These are phyloP conservation scores for Drosophila bifasciata DNA, from an alignment of 1,140 invertebrate species.

Conservation along the genomic window DNA sequence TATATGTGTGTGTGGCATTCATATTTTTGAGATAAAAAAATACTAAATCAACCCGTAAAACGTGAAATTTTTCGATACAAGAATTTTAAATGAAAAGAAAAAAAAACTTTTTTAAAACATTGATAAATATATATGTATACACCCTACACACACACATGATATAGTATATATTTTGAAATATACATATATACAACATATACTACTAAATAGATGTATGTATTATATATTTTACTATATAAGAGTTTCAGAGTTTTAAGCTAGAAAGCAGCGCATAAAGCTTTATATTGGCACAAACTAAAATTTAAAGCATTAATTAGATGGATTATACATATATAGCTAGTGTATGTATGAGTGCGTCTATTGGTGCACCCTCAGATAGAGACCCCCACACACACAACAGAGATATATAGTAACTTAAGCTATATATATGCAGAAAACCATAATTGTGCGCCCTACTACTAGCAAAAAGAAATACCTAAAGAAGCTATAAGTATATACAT, in stretches of 20 bases:
- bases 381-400: slow-evolving; percentile 4
- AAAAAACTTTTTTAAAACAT: slow-evolving; percentile 45
- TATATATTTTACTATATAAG: slow-evolving; percentile 67
- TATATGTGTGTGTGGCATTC: slow-evolving; percentile 55
- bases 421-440: slow-evolving; percentile 27
- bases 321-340: slow-evolving; percentile 21
- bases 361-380: slow-evolving; percentile 27
- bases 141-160: slow-evolving; percentile 22
- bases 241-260: slow-evolving; percentile 39
- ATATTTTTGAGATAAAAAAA: slow-evolving; percentile 73
- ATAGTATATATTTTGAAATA: slow-evolving; percentile 34
- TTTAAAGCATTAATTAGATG: slow-evolving; percentile 42
- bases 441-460: slow-evolving; percentile 56
- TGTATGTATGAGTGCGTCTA: slow-evolving; percentile 10
- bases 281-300: slow-evolving; percentile 53
- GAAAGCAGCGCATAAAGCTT: slow-evolving; percentile 61
- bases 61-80: slow-evolving; percentile 66
- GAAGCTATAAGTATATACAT: slow-evolving; percentile 58
- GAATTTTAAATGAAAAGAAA: slow-evolving; percentile 63
- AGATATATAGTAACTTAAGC: slow-evolving; percentile 2
- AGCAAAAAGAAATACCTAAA: slow-evolving; percentile 63
- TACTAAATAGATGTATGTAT: slow-evolving; percentile 30
- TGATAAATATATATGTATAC: slow-evolving; percentile 31
- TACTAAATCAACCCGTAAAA: slow-evolving; percentile 30
- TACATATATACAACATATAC: slow-evolving; percentile 28